Percentiles rank a stretch among this genome's conserved stretches.
phyloP scores from a whole-genome alignment of 2,113 vertebrate genomes.

The Perccottus glenii region DNA sequence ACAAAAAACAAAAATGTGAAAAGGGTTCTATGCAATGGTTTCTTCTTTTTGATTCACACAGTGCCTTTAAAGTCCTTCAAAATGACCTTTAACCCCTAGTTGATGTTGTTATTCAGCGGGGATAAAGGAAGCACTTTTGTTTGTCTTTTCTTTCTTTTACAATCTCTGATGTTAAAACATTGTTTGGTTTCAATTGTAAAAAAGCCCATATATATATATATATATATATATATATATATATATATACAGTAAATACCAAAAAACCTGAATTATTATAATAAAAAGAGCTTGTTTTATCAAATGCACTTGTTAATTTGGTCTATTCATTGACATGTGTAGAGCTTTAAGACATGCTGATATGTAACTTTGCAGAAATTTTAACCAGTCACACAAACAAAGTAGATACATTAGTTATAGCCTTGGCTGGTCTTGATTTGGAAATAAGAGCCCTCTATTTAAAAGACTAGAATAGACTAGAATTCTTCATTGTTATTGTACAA shows the following conservation, averaged over 20 bases:
- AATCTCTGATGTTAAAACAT: constrained; percentile 55
- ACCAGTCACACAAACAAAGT: no score
- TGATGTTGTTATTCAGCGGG: constrained; percentile 45
- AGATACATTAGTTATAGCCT: no score
- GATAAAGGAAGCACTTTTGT: constrained; percentile 70
- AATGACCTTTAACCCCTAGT: constrained; percentile 58
- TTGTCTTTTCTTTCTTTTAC: constrained; percentile 43
- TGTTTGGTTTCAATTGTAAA: constrained; percentile 71
- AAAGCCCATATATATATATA: constrained; percentile 48
- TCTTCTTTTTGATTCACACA: background rate
- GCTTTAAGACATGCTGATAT: background rate
- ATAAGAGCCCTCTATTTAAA: no score
- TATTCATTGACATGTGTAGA: background rate
- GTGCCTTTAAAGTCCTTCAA: constrained; percentile 63
- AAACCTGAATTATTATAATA: constrained; percentile 72
- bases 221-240: constrained; percentile 50
- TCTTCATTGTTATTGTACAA: no score
- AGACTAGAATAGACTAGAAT: no score
- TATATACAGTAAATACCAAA: constrained; percentile 64
- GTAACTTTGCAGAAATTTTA: no score
- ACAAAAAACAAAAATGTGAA: constrained; percentile 66
- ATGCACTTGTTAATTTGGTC: constrained; percentile 10
- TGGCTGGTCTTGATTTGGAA: no score
- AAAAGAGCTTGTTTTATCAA: constrained; percentile 70
- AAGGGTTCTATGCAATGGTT: constrained; percentile 70